Conservation (phyloP, 2,888 invertebrate species). For the Asteroscopus sphinx region DNA sequence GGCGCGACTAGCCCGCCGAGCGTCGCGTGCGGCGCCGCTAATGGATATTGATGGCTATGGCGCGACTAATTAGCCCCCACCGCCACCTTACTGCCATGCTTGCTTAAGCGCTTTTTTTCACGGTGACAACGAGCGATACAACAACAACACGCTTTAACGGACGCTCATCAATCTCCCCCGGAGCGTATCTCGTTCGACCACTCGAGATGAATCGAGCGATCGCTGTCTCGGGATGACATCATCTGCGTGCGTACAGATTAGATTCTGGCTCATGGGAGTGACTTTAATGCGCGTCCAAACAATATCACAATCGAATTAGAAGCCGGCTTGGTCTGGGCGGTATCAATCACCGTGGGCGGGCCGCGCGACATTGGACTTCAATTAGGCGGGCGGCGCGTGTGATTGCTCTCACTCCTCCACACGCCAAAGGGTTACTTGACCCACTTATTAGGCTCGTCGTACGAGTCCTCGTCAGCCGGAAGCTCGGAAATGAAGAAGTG, state of each 20-base stretch:
- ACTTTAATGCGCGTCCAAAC: conserved; percentile 79
- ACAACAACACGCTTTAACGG: conserved; percentile 66
- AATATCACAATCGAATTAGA: conserved; percentile 87
- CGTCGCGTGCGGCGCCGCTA: conserved; percentile 88
- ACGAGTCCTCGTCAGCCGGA: conserved; percentile 74
- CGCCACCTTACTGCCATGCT: conserved; percentile 71
- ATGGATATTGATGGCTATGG: conserved; percentile 88
- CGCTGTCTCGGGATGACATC: conserved; percentile 73
- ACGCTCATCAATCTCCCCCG: conserved; percentile 71
- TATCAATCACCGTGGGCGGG: conserved; percentile 89
- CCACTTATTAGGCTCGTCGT: conserved; percentile 82
- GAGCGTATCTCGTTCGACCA: conserved; percentile 68
- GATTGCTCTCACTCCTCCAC: conserved; percentile 85
- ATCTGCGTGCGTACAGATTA: conserved; percentile 71
- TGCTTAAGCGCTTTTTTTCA: conserved; percentile 68
- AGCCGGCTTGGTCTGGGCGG: conserved; percentile 79
- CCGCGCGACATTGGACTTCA: conserved; percentile 89
- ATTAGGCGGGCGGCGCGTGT: conserved; percentile 87
- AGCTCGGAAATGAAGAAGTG: conserved; percentile 71
- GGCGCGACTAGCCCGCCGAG: conserved; percentile 62
- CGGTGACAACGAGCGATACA: conserved; percentile 67
- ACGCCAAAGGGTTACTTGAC: conserved; percentile 87
- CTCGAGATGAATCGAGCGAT: conserved; percentile 67
- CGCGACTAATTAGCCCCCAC: conserved; percentile 85
- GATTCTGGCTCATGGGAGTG: conserved; percentile 71